A percentile compares a stretch with the other conserved stretches of the same genome.
Conservation (phyloP, 2,113 vertebrate genomes). For the Chionodraco myersi region DNA sequence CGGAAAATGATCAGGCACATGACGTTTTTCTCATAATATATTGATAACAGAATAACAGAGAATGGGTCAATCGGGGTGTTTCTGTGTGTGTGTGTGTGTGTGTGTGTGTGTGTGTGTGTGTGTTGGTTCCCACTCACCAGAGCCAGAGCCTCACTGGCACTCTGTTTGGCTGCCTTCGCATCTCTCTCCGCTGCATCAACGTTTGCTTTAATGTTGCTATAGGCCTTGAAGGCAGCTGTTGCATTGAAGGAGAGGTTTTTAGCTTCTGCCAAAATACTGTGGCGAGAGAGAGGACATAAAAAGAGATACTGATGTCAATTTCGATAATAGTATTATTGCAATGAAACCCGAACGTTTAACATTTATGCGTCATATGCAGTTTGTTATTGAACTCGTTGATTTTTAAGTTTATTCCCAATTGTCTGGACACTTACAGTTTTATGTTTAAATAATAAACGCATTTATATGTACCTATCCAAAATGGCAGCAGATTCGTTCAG, state of each 20-base stretch:
- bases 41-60: background rate
- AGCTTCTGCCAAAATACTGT: constrained; percentile 94
- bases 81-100: no score
- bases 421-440: background rate
- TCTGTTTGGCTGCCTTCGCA: constrained; percentile 88
- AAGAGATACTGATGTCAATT: background rate
- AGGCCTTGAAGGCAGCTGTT: constrained; percentile 96
- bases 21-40: background rate
- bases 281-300: background rate
- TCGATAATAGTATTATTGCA: background rate
- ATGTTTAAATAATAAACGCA: background rate
- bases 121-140: constrained; percentile 84
- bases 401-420: no score
- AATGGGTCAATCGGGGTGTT: background rate
- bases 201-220: constrained; percentile 94
- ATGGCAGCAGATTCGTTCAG: constrained; percentile 90
- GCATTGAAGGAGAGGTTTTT: constrained; percentile 98
- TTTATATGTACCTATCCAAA: constrained; percentile 88
- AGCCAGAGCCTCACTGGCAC: constrained; percentile 87
- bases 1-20: background rate
- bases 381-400: no score
- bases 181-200: constrained; percentile 91
- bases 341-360: background rate
- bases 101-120: background rate
- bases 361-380: background rate